Conservation (phyloP, 2,888 invertebrate genomes). For the Pheosia tremula region DNA sequence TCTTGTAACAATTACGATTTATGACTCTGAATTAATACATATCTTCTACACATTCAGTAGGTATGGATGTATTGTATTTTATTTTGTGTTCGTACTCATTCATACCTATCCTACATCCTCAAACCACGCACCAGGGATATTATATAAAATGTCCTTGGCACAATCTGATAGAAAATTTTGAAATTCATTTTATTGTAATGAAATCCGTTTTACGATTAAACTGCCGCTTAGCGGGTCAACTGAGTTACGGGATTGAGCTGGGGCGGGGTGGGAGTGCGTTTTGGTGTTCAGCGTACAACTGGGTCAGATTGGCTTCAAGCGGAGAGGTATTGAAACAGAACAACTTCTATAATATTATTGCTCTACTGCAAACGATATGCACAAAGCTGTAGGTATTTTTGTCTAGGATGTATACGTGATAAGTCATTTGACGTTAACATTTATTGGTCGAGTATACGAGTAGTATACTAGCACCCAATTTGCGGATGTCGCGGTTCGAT, state of each 20-base stretch:
- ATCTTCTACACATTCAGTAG: too few species aligned
- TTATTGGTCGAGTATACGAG: not conserved
- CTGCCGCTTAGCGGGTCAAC: not conserved
- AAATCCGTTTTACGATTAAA: not conserved
- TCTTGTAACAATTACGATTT: too few species aligned
- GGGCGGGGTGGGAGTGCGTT: not conserved
- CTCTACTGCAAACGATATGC: not conserved
- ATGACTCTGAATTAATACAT: too few species aligned
- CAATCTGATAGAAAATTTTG: not conserved
- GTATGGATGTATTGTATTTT: too few species aligned
- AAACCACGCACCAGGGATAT: too few species aligned
- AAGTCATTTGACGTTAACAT: not conserved
- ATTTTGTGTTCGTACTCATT: too few species aligned
- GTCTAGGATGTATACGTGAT: too few species aligned
- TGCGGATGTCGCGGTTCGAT: not conserved
- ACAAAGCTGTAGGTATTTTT: not conserved
- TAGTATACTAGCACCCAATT: not conserved
- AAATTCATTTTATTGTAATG: not conserved
- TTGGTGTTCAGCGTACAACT: not conserved
- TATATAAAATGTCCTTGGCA: too few species aligned
- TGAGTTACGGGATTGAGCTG: not conserved
- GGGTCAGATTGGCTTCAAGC: not conserved
- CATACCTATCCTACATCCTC: too few species aligned
- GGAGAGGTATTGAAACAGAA: not conserved
- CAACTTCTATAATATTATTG: not conserved